These are phyloP conservation scores for Sebastes fasciatus DNA, from an alignment of 2,113 vertebrate species.

Conservation along the genomic window DNA sequence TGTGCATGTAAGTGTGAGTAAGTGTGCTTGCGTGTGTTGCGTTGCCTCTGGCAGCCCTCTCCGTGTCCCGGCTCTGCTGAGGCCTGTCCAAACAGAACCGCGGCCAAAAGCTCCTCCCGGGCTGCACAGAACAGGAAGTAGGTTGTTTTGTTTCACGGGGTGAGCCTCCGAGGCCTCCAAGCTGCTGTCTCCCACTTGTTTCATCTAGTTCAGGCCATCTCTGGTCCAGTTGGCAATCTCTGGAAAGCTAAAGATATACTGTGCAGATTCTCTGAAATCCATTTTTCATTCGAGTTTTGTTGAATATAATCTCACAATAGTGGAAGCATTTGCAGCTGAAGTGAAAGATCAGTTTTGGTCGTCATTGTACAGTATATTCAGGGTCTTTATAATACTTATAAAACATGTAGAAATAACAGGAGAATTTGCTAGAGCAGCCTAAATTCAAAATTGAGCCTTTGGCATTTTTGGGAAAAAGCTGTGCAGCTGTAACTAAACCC, in stretches of 20 bases:
- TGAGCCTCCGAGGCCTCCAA: constrained; percentile 41
- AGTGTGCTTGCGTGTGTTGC: constrained; percentile 7
- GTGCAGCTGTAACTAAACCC: constrained; percentile 16
- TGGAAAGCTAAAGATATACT: constrained; percentile 13
- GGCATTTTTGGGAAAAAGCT: background rate
- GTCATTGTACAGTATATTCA: background rate
- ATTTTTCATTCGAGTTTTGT: no score
- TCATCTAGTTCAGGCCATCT: constrained; percentile 9
- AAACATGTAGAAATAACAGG: background rate
- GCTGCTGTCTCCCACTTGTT: constrained; percentile 52
- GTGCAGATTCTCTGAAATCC: background rate
- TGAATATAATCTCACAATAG: no score
- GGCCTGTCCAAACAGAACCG: constrained; percentile 66
- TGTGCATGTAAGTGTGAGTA: constrained; percentile 13
- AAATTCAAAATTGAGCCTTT: constrained; percentile 12
- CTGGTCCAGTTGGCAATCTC: constrained; percentile 2
- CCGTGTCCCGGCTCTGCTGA: constrained; percentile 34
- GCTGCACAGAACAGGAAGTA: constrained; percentile 74
- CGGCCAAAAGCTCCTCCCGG: constrained; percentile 65
- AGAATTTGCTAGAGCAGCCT: background rate
- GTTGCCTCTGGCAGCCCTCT: constrained; percentile 53
- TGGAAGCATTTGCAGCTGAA: constrained; percentile 7
- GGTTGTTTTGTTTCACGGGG: constrained; percentile 74
- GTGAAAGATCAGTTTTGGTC: background rate
- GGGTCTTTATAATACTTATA: background rate